Evolutionary conservation across 2,888 invertebrate genomes (phyloP).

Genomic region (Epiblema foenella): DNA sequence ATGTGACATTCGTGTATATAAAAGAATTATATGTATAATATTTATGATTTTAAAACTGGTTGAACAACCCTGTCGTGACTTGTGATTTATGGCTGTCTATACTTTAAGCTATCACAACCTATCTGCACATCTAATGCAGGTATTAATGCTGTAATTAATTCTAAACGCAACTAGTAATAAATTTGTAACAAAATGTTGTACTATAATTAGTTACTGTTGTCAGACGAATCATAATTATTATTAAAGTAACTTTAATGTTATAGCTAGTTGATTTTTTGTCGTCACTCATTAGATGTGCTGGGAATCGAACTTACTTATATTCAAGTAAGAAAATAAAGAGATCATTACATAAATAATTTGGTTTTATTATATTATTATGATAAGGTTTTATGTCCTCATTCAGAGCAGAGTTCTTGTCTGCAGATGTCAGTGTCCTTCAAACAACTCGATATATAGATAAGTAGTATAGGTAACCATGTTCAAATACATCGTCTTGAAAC

Average conservation of each 20-base stretch:
- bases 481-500: neutral
- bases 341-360: slow-evolving; percentile 46
- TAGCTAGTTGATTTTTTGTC: slow-evolving; percentile 14
- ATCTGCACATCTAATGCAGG: slow-evolving; percentile 45
- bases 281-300: slow-evolving; percentile 50
- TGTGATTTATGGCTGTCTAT: slow-evolving; percentile 31
- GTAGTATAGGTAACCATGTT: too few species aligned
- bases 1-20: slow-evolving; percentile 43
- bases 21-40: slow-evolving; percentile 28
- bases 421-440: neutral
- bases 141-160: neutral
- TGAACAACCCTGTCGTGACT: slow-evolving; percentile 6
- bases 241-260: neutral
- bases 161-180: neutral
- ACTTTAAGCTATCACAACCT: slow-evolving; percentile 26
- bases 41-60: slow-evolving; percentile 16
- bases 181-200: neutral
- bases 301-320: slow-evolving; percentile 48
- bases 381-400: neutral
- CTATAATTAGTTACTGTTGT: slow-evolving; percentile 8
- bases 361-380: slow-evolving; percentile 15
- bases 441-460: neutral
- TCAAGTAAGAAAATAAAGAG: slow-evolving; percentile 54
- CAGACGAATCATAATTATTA: neutral
- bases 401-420: neutral